Conservation (phyloP, 2,113 vertebrate genomes). For the Monopterus albus region DNA sequence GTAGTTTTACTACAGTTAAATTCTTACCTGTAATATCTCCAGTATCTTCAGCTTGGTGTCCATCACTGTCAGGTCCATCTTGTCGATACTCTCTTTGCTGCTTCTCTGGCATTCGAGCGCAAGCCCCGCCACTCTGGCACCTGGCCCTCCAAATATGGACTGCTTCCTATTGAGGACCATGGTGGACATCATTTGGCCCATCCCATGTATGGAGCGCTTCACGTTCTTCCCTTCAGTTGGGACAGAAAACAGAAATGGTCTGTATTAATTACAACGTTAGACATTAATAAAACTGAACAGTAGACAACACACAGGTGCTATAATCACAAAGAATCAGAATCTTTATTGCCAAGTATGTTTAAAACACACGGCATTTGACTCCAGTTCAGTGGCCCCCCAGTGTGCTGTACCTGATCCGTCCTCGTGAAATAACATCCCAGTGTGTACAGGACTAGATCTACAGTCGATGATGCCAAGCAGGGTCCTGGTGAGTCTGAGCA, state of each 20-base stretch:
- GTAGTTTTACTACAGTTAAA: no score
- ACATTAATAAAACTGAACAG: no score
- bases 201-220: slow-evolving; percentile 93
- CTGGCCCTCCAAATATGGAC: slow-evolving; percentile 85
- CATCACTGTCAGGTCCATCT: slow-evolving; percentile 94
- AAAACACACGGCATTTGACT: no score
- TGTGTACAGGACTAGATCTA: slow-evolving; percentile 84
- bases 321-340: no score
- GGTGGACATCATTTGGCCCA: slow-evolving; percentile 98
- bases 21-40: slow-evolving; percentile 92
- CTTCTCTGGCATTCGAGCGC: slow-evolving; percentile 76
- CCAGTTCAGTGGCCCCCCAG: background rate
- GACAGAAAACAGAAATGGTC: background rate
- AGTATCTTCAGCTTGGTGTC: slow-evolving; percentile 98
- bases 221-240: slow-evolving; percentile 88
- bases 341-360: no score
- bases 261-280: background rate
- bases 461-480: slow-evolving; percentile 97
- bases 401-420: slow-evolving; percentile 84
- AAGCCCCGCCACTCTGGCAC: slow-evolving; percentile 71
- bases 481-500: slow-evolving; percentile 92
- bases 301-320: no score
- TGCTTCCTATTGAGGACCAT: slow-evolving; percentile 96
- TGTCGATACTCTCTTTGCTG: slow-evolving; percentile 89
- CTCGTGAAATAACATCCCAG: slow-evolving; percentile 79